phyloP scores from a whole-genome alignment of 2,888 invertebrate species.

The Drosophila recens region DNA sequence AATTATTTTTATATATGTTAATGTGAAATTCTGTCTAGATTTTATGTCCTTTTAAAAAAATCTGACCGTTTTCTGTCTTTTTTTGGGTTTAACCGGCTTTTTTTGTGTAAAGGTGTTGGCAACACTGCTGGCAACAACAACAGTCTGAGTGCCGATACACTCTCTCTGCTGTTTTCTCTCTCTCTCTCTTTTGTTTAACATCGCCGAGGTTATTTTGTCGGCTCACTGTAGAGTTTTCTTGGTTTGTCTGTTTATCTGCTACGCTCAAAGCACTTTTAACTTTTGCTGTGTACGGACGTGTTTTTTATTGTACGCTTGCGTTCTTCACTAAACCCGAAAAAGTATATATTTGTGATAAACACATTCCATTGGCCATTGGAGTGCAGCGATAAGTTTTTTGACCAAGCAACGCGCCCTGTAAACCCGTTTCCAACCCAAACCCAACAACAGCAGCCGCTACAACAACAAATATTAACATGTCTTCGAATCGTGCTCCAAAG shows the following conservation, averaged over 20 bases:
- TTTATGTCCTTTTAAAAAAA: too few species aligned
- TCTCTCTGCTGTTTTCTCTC: slow-evolving; percentile 37
- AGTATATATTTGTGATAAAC: slow-evolving; percentile 72
- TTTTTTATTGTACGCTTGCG: slow-evolving; percentile 21
- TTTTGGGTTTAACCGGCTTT: too few species aligned
- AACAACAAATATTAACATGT: slow-evolving; percentile 78
- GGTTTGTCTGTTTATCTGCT: slow-evolving; percentile 16
- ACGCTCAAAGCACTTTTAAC: slow-evolving; percentile 55
- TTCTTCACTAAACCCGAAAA: slow-evolving; percentile 1
- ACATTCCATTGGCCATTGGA: slow-evolving; percentile 68
- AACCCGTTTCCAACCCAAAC: slow-evolving; percentile 78
- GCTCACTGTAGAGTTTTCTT: slow-evolving; percentile 52
- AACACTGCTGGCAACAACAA: background rate
- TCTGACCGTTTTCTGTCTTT: too few species aligned
- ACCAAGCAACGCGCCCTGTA: slow-evolving; percentile 69
- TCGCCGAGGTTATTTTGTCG: background rate
- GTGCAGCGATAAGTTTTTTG: slow-evolving; percentile 62
- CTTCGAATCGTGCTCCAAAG: slow-evolving; percentile 85
- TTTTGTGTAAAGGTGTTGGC: too few species aligned
- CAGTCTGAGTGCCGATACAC: background rate
- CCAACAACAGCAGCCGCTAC: slow-evolving; percentile 33
- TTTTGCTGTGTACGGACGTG: slow-evolving; percentile 69
- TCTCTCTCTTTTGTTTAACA: background rate
- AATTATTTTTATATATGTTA: too few species aligned
- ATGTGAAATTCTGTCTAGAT: too few species aligned